phyloP scores from a whole-genome alignment of 2,113 vertebrate species.

The Oreochromis niloticus region DNA sequence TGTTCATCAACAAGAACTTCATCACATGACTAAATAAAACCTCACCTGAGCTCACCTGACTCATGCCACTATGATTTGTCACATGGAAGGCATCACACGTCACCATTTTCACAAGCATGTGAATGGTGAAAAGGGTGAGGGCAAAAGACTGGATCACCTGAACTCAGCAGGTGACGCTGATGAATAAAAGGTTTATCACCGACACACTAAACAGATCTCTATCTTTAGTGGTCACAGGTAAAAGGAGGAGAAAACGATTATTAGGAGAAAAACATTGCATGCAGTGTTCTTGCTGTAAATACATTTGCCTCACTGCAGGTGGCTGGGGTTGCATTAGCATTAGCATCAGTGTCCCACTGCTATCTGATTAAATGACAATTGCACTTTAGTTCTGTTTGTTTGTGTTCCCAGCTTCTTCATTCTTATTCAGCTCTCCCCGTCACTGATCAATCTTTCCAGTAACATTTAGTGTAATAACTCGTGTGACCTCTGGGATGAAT shows the following conservation, averaged over 20 bases:
- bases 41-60: background rate
- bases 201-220: background rate
- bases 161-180: background rate
- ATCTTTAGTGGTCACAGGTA: fast-evolving
- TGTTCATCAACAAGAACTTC: background rate
- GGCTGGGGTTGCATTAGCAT: background rate
- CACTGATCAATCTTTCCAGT: background rate
- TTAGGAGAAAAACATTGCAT: background rate
- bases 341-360: background rate
- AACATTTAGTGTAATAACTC: background rate
- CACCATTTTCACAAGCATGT: background rate
- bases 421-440: background rate
- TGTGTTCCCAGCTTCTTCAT: background rate
- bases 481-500: background rate
- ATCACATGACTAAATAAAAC: background rate
- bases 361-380: background rate
- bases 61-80: background rate
- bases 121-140: background rate
- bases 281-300: background rate
- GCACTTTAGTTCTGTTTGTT: background rate
- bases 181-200: background rate
- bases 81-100: background rate
- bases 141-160: background rate
- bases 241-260: background rate
- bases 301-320: background rate